A percentile compares a stretch with the other conserved stretches of the same genome.
These are phyloP conservation scores for Cantharis flavilabris DNA, from an alignment of 2,888 invertebrate species.

Conservation along the genomic window DNA sequence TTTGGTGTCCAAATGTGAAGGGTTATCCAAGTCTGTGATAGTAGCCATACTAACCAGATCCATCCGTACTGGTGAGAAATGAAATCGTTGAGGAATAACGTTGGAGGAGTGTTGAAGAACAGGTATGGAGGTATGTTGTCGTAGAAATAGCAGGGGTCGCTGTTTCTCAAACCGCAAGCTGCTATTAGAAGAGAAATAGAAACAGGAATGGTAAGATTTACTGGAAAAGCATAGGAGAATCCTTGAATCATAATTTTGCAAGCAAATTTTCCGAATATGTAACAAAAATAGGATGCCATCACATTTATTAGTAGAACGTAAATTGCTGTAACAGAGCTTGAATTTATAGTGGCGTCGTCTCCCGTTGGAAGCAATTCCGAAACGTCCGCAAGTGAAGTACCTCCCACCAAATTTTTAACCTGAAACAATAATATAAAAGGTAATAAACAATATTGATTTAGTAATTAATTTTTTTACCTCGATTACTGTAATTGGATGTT, in stretches of 20 bases:
- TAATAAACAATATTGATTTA: not conserved
- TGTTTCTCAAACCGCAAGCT: slow-evolving; percentile 84
- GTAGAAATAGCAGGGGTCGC: slow-evolving; percentile 88
- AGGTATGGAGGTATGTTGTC: slow-evolving; percentile 85
- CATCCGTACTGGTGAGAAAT: slow-evolving; percentile 87
- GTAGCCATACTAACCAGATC: slow-evolving; percentile 90
- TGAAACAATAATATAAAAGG: slow-evolving; percentile 45
- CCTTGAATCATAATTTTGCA: slow-evolving; percentile 97
- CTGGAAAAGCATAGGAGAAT: slow-evolving; percentile 95
- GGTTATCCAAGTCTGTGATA: slow-evolving; percentile 96
- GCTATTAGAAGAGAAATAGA: slow-evolving; percentile 86
- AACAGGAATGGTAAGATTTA: slow-evolving; percentile 90
- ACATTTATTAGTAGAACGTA: slow-evolving; percentile 83
- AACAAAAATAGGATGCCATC: slow-evolving; percentile 82
- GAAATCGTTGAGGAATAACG: slow-evolving; percentile 80
- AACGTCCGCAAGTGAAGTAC: slow-evolving; percentile 71
- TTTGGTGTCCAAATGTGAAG: slow-evolving; percentile 98
- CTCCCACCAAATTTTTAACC: slow-evolving; percentile 65
- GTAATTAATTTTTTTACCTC: slow-evolving; percentile 59
- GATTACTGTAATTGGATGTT: slow-evolving; percentile 78
- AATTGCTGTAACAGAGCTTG: slow-evolving; percentile 72
- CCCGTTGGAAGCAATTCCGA: slow-evolving; percentile 76
- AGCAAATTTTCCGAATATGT: slow-evolving; percentile 93
- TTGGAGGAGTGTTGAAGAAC: slow-evolving; percentile 88
- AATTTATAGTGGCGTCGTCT: slow-evolving; percentile 74